Evolutionary conservation across 2,797 vertebrate genomes (phyloP).

Genomic region (Acropternis orthonyx): DNA sequence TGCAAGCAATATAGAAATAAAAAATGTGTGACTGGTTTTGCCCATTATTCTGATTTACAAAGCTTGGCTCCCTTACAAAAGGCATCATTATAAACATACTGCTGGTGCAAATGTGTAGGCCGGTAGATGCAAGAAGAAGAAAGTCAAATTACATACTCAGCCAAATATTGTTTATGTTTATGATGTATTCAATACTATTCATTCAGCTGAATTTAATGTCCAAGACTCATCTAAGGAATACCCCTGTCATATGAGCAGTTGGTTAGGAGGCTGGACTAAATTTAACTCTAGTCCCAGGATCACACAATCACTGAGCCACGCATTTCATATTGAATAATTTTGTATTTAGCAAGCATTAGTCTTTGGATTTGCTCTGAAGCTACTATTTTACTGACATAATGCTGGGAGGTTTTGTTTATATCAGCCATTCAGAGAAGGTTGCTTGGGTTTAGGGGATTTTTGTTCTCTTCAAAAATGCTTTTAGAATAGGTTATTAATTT

Average conservation of each 20-base stretch:
- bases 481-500: background rate
- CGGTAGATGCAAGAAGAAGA: background rate
- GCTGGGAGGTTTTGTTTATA: background rate
- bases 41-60: background rate
- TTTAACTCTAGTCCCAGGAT: background rate
- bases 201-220: background rate
- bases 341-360: background rate
- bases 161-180: background rate
- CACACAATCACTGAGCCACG: background rate
- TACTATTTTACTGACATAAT: background rate
- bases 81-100: background rate
- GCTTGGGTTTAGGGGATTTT: background rate
- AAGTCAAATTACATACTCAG: background rate
- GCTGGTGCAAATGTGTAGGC: background rate
- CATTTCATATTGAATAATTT: conserved; percentile 6
- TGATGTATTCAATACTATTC: background rate
- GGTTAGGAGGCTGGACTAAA: background rate
- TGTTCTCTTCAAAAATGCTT: background rate
- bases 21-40: background rate
- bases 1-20: background rate
- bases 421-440: rapidly evolving
- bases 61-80: conserved; percentile 2
- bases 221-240: background rate
- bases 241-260: background rate
- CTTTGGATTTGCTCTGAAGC: conserved; percentile 6